These are phyloP conservation scores for Neoarius graeffei DNA, from an alignment of 2,113 vertebrate genomes.

Conservation along the genomic window DNA sequence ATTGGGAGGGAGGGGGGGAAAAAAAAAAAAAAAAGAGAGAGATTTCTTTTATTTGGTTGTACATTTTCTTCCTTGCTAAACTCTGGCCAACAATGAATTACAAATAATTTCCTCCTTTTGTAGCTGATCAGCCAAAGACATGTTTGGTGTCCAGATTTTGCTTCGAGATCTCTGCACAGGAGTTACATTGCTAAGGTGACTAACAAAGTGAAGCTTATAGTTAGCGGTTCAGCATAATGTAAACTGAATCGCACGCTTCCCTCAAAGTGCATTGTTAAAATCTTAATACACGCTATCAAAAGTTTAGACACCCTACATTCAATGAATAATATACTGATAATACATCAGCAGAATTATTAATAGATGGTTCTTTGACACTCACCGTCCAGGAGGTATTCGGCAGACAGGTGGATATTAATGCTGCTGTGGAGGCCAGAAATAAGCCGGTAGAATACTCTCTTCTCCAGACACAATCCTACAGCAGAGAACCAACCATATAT, in stretches of 20 bases:
- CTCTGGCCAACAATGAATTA: neutral
- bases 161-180: neutral
- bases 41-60: neutral
- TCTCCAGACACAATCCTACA: conserved; percentile 92
- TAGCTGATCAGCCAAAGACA: neutral
- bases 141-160: neutral
- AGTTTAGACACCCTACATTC: neutral
- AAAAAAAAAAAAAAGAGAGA: too few relatives aligned
- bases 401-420: conserved; percentile 94
- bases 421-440: conserved; percentile 97
- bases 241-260: neutral
- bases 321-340: neutral
- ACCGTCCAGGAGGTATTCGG: conserved; percentile 92
- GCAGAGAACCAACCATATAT: neutral
- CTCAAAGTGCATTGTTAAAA: neutral
- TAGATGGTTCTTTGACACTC: conserved; percentile 39
- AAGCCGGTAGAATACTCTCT: conserved; percentile 93
- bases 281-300: neutral
- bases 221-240: neutral
- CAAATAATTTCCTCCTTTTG: neutral
- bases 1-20: neutral
- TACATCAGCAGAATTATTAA: neutral
- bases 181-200: neutral
- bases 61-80: neutral
- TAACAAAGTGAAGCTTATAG: neutral